Conservation (phyloP, 2,888 invertebrate genomes). For the Idaea straminata region DNA sequence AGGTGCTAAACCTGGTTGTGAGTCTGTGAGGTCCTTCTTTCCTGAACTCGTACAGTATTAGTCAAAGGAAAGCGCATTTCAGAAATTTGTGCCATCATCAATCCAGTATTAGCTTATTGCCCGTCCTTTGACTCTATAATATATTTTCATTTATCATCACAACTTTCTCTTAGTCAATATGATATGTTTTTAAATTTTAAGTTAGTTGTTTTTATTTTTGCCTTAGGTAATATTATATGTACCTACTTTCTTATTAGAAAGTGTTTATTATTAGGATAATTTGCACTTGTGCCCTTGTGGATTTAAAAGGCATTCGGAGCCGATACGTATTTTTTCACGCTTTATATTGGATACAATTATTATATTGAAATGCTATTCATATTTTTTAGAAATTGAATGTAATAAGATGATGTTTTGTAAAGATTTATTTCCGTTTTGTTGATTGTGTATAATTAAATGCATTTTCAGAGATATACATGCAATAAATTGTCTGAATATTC, state of each 20-base stretch:
- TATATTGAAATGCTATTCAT: constrained; percentile 64
- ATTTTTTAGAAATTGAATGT: constrained; percentile 55
- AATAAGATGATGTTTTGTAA: constrained; percentile 65
- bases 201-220: constrained; percentile 76
- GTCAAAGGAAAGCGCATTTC: constrained; percentile 72
- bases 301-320: constrained; percentile 63
- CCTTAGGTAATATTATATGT: constrained; percentile 72
- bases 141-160: constrained; percentile 71
- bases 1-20: constrained; percentile 78
- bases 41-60: constrained; percentile 74
- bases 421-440: constrained; percentile 71
- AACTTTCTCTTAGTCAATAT: constrained; percentile 76
- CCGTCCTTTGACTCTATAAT: constrained; percentile 67
- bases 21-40: constrained; percentile 78
- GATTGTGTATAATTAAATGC: constrained; percentile 74
- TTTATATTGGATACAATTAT: constrained; percentile 57
- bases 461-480: constrained; percentile 75
- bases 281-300: constrained; percentile 81
- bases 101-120: constrained; percentile 75
- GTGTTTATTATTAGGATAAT: constrained; percentile 68
- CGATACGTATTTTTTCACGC: constrained; percentile 69
- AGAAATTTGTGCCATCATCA: constrained; percentile 75
- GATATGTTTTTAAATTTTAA: constrained; percentile 74
- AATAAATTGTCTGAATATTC: constrained; percentile 78
- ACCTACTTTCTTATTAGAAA: constrained; percentile 73